These are phyloP conservation scores for Perizoma flavofasciatum DNA, from an alignment of 2,888 invertebrate genomes.

Conservation along the genomic window DNA sequence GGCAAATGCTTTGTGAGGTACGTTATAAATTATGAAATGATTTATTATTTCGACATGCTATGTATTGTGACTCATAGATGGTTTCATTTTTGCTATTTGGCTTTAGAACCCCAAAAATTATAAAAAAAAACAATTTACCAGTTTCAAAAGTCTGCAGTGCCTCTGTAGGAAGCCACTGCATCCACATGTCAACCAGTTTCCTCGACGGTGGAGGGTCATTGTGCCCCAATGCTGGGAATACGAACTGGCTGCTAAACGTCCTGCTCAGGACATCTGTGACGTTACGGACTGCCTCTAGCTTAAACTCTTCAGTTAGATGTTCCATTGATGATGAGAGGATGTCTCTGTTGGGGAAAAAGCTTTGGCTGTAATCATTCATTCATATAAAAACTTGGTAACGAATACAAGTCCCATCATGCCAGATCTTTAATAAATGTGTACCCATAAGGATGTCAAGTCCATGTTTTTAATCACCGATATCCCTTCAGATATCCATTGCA, in stretches of 20 bases:
- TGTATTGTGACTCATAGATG: no score
- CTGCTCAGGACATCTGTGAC: constrained; percentile 91
- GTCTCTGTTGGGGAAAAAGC: constrained; percentile 84
- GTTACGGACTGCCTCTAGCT: constrained; percentile 90
- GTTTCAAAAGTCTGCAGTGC: constrained; percentile 92
- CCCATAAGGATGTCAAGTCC: no score
- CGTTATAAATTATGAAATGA: no score
- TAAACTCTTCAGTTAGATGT: constrained; percentile 86
- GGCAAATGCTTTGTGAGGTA: no score
- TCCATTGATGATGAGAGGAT: constrained; percentile 91
- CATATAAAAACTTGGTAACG: no score
- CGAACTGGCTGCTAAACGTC: constrained; percentile 94
- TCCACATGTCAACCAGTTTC: constrained; percentile 91
- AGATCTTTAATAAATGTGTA: no score
- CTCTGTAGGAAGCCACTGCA: constrained; percentile 92
- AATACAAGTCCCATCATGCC: no score
- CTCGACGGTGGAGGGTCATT: constrained; percentile 89
- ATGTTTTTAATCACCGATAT: no score
- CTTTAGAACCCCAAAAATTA: no score
- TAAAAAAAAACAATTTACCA: constrained; percentile 75
- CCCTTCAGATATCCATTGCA: no score
- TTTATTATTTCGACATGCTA: no score
- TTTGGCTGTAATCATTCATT: neutral
- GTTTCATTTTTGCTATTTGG: no score
- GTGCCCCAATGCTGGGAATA: constrained; percentile 95